A percentile compares a stretch with the other conserved stretches of the same genome.
Conservation (phyloP, 92 coral and sea anemone genomes). For the Porites cylindrica region DNA sequence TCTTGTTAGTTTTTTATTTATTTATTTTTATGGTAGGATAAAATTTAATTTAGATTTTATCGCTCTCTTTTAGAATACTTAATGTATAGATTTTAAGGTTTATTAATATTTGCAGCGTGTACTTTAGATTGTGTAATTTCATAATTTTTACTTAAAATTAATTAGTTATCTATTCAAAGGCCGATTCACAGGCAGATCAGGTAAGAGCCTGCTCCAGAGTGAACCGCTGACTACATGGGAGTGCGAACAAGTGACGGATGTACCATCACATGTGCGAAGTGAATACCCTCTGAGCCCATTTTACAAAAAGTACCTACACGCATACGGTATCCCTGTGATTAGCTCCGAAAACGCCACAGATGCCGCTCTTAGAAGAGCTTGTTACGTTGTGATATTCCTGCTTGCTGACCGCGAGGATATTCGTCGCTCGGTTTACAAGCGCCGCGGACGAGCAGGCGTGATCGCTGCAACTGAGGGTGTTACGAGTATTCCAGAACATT, state of each 20-base stretch:
- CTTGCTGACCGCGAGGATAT: conserved; percentile 96
- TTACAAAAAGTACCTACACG: conserved; percentile 93
- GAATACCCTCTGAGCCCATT: conserved; percentile 74
- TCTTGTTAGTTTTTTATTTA: too few relatives aligned
- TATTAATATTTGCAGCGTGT: too few relatives aligned
- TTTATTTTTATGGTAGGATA: too few relatives aligned
- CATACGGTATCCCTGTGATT: conserved; percentile 93
- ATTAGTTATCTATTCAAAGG: too few relatives aligned
- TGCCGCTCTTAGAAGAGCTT: conserved; percentile 91
- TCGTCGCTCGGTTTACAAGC: conserved; percentile 82
- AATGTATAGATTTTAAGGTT: too few relatives aligned
- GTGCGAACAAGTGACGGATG: conserved; percentile 72
- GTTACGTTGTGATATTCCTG: conserved; percentile 90
- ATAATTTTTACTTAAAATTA: too few relatives aligned
- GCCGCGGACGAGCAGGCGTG: conserved; percentile 96
- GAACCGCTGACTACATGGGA: conserved; percentile 80
- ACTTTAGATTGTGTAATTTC: too few relatives aligned
- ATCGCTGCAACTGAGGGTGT: conserved; percentile 82
- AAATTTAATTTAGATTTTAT: too few relatives aligned
- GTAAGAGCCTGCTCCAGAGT: conserved; percentile 7
- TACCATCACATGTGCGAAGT: conserved; percentile 74
- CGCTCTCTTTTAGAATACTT: too few relatives aligned
- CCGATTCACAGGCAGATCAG: not conserved
- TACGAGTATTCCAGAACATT: conserved; percentile 96
- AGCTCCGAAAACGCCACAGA: conserved; percentile 81